Conservation (phyloP, 1,140 invertebrate species). For the Antheraea mylitta region DNA sequence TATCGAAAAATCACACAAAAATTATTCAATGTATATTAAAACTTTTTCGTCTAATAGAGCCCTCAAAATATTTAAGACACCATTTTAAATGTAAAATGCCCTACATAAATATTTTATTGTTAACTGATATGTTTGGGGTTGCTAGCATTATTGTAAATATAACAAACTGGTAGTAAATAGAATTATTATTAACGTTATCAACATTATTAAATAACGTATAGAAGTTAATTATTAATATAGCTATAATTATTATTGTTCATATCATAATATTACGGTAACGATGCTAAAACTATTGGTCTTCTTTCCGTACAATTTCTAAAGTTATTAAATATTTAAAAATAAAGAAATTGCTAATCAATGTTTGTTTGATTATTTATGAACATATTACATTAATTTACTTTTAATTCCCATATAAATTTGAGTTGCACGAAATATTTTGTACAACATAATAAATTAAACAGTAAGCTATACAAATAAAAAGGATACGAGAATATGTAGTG, state of each 20-base stretch:
- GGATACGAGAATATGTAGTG: no score
- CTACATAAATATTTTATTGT: constrained; percentile 55
- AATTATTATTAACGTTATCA: constrained; percentile 59
- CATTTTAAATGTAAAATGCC: constrained; percentile 30
- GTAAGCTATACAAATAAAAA: no score
- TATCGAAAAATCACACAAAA: no score
- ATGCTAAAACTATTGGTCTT: constrained; percentile 77
- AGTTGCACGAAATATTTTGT: no score
- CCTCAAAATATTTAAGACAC: constrained; percentile 40
- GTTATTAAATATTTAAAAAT: constrained; percentile 79
- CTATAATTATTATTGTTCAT: constrained; percentile 79
- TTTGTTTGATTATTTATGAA: constrained; percentile 46
- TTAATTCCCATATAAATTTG: no score
- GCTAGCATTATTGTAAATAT: constrained; percentile 49
- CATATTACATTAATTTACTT: not conserved
- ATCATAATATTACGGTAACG: constrained; percentile 77
- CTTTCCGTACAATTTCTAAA: constrained; percentile 81
- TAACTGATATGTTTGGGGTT: constrained; percentile 36
- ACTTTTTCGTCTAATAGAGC: no score
- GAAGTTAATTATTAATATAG: constrained; percentile 59
- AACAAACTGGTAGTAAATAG: constrained; percentile 52
- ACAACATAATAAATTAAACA: no score
- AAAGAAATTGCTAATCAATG: constrained; percentile 76
- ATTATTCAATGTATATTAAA: no score
- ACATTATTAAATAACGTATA: constrained; percentile 64